phyloP scores from a whole-genome alignment of 2,888 invertebrate genomes.

The Panopea generosa region DNA sequence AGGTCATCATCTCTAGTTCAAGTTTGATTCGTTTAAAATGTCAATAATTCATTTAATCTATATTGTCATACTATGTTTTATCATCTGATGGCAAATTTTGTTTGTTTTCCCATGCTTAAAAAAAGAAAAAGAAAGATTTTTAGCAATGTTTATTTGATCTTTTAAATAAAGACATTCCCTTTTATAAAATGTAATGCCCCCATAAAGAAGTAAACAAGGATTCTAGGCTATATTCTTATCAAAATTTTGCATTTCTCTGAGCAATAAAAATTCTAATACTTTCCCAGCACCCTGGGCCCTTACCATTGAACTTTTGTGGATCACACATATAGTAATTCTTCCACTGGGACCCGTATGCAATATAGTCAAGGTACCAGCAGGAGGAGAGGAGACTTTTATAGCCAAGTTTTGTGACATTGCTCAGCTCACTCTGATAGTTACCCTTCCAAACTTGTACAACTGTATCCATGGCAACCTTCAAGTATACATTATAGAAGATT shows the following conservation, averaged over 20 bases:
- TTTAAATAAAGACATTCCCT: too few relatives aligned
- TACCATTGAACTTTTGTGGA: slow-evolving; percentile 85
- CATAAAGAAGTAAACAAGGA: background rate
- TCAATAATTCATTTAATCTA: too few relatives aligned
- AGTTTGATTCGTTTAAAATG: too few relatives aligned
- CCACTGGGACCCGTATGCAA: slow-evolving; percentile 87
- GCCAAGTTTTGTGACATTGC: slow-evolving; percentile 88
- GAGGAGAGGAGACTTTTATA: slow-evolving; percentile 90
- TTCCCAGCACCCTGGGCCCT: too few relatives aligned
- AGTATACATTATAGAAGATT: too few relatives aligned
- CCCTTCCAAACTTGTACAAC: slow-evolving; percentile 94
- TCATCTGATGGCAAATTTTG: too few relatives aligned
- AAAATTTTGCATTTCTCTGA: background rate
- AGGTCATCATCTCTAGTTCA: too few relatives aligned
- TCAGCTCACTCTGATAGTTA: slow-evolving; percentile 82
- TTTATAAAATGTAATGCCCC: background rate
- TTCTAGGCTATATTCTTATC: background rate
- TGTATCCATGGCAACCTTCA: slow-evolving; percentile 86
- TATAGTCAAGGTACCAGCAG: slow-evolving; percentile 95
- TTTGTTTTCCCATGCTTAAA: too few relatives aligned
- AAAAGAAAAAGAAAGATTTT: too few relatives aligned
- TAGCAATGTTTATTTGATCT: too few relatives aligned
- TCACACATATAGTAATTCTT: slow-evolving; percentile 85
- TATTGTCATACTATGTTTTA: too few relatives aligned
- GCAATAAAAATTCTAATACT: too few relatives aligned